phyloP scores from a whole-genome alignment of 2,797 vertebrate species.

The Clarias fuscus region DNA sequence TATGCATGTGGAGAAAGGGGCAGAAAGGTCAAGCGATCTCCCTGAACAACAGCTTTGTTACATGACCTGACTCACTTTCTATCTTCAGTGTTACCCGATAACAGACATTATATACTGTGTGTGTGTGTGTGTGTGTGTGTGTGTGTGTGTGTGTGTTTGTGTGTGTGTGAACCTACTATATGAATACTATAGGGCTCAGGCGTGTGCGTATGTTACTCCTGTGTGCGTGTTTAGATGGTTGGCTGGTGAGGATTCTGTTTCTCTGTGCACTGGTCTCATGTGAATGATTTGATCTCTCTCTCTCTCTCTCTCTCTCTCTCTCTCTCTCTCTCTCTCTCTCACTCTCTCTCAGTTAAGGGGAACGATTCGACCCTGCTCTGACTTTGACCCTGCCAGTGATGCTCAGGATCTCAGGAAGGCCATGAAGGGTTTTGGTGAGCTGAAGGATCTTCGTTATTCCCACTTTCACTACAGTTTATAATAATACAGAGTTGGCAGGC shows the following conservation, averaged over 20 bases:
- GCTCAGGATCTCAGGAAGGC: slow-evolving; percentile 92
- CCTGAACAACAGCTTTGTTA: not conserved
- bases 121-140: slow-evolving; percentile 2
- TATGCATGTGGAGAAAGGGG: not conserved
- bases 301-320: slow-evolving; percentile 25
- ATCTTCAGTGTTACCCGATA: not conserved
- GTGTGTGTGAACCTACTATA: not conserved
- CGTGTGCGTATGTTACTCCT: not conserved
- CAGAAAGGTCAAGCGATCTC: slow-evolving; percentile 7
- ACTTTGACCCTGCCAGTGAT: slow-evolving; percentile 84
- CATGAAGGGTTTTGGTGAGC: slow-evolving; percentile 95
- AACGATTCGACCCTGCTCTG: slow-evolving; percentile 70
- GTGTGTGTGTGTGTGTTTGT: slow-evolving; percentile 2
- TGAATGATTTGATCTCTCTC: not conserved
- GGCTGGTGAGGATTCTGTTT: not conserved
- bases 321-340: slow-evolving; percentile 10
- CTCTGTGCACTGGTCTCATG: not conserved
- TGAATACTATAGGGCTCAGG: not conserved
- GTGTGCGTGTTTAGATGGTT: not conserved
- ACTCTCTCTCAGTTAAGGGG: slow-evolving; percentile 77
- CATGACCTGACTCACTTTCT: not conserved
- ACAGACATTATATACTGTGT: slow-evolving; percentile 1
- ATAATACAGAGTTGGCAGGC: not conserved
- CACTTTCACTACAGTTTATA: not conserved
- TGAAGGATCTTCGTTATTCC: not conserved